Conservation (phyloP, 2,888 invertebrate genomes). For the Horisme vitalbata region DNA sequence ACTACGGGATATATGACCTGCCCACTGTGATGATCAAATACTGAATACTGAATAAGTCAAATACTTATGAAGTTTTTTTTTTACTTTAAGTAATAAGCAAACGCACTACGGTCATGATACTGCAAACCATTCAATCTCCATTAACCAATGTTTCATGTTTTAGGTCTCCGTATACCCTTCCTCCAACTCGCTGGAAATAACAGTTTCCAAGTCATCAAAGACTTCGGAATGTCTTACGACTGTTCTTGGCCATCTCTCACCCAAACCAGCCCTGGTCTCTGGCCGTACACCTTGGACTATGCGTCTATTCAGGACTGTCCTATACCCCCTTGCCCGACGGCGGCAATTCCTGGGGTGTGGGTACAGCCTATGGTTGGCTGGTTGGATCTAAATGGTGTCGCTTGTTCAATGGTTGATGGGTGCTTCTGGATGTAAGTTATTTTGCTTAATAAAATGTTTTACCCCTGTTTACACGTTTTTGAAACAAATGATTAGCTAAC, state of each 20-base stretch:
- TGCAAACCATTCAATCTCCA: no score
- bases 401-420: slow-evolving; percentile 83
- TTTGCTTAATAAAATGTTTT: no score
- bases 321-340: slow-evolving; percentile 81
- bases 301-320: slow-evolving; percentile 80
- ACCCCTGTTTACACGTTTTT: no score
- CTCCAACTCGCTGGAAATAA: slow-evolving; percentile 81
- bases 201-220: slow-evolving; percentile 80
- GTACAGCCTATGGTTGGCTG: slow-evolving; percentile 85
- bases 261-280: slow-evolving; percentile 71
- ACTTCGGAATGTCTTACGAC: slow-evolving; percentile 82
- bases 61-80: no score
- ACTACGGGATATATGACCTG: no score
- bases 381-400: slow-evolving; percentile 60
- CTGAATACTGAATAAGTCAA: no score
- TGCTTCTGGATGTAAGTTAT: slow-evolving; percentile 74
- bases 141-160: no score
- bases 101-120: no score
- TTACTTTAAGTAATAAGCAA: no score
- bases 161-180: slow-evolving; percentile 81
- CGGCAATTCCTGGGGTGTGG: slow-evolving; percentile 84
- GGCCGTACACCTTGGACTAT: slow-evolving; percentile 88
- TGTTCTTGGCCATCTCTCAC: slow-evolving; percentile 82
- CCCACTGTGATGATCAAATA: no score
- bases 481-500: no score